Percentiles rank a stretch among this genome's conserved stretches.
phyloP scores from a whole-genome alignment of 2,113 vertebrate genomes.

The Pachycephala philippinensis region DNA sequence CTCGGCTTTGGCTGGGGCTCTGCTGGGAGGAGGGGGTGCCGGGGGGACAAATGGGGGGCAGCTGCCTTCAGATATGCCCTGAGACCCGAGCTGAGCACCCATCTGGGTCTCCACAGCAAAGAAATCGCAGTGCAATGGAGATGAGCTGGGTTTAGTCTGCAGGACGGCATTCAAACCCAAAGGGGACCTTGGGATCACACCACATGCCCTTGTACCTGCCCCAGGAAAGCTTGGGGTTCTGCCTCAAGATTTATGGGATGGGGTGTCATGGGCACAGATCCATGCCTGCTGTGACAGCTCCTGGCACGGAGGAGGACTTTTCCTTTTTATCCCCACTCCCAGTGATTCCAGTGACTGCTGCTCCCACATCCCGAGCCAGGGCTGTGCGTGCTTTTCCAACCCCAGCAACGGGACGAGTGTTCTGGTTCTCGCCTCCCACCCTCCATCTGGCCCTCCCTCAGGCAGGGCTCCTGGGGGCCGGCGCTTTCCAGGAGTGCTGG shows the following conservation, averaged over 20 bases:
- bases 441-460: background rate
- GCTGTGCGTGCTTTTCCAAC: background rate
- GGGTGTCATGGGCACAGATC: fast-evolving
- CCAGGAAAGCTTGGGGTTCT: background rate
- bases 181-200: background rate
- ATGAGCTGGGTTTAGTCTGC: background rate
- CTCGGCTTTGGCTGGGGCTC: background rate
- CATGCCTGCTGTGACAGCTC: background rate
- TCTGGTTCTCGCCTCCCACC: background rate
- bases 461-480: background rate
- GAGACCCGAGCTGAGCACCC: background rate
- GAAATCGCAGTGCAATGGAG: background rate
- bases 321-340: background rate
- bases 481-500: slow-evolving; percentile 1
- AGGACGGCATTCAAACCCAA: background rate
- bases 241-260: background rate
- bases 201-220: fast-evolving
- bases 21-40: background rate
- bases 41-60: background rate
- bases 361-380: background rate
- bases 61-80: background rate
- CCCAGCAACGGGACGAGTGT: background rate
- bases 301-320: fast-evolving
- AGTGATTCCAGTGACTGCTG: background rate
- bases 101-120: fast-evolving